Evolutionary conservation across 2,797 vertebrate species (phyloP), one percentile per base, ranked within the genome.

Genomic region (Cossypha caffra): DNA sequence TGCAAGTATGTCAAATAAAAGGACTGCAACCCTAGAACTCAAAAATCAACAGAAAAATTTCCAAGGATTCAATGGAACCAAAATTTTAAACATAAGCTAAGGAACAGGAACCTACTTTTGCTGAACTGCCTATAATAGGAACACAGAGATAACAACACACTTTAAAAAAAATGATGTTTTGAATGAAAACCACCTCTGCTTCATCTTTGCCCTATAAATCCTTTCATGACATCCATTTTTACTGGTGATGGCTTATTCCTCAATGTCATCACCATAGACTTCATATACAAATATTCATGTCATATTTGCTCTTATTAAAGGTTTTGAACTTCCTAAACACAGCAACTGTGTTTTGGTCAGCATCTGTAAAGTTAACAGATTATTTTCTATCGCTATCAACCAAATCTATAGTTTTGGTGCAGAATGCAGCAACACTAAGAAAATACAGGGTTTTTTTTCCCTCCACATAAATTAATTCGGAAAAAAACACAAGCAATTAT

Each of bases 371-470:
- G 10, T 26, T 38, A 73, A 1, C 4, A 43, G 15, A 48, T 48
- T 51, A 47, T 28, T 16, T 83, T 63, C 33, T 69, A 45, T 10
- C 33, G 40, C 4, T 5, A 85, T 43, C 28, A 87, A 76, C 3
- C 19, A 47, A 37, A 62, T 37, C 18, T n/a, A 23, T 31, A 33
- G 47, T 29, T 86, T 4, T 35, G 8, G 14, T 42, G 29, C 45
- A 86, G 48, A 77, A 86, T 9, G 23, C 14, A 40, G 28, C 33
- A 76, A 61, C 9, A 45, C 3, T 37, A 59, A 73, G 40, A 85
- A 89, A 54, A 84, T 5, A 45, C 3, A 6, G 14, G 13, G 8
- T 1, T 33, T 18, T 43, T 16, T 54, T 23, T 28, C 0, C 0
- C 16, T 63, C 63, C 25, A 58, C 25, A 9, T 55, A 25, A 18